These are phyloP conservation scores for Ochropleura leucogaster DNA, from an alignment of 2,888 invertebrate genomes.

Conservation along the genomic window DNA sequence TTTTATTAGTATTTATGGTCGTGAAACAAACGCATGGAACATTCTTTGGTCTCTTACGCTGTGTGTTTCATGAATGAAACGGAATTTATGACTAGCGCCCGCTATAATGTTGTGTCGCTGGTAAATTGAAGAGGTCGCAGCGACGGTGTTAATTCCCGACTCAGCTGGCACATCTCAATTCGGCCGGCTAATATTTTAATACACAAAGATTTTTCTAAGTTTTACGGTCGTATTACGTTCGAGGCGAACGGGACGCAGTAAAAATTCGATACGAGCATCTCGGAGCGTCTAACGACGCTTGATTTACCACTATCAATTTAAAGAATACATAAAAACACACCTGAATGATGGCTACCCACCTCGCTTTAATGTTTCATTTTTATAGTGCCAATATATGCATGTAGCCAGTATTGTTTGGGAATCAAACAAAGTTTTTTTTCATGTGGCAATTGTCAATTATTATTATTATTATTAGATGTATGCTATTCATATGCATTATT, in stretches of 20 bases:
- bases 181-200: constrained; percentile 75
- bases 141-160: constrained; percentile 57
- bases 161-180: constrained; percentile 72
- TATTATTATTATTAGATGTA: constrained; percentile 83
- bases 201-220: constrained; percentile 87
- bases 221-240: constrained; percentile 86
- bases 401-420: constrained; percentile 58
- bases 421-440: constrained; percentile 54
- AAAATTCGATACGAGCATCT: constrained; percentile 86
- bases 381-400: constrained; percentile 78
- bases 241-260: constrained; percentile 80
- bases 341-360: constrained; percentile 81
- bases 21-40: constrained; percentile 84
- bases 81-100: constrained; percentile 87
- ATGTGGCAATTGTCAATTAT: constrained; percentile 71
- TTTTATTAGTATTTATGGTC: constrained; percentile 90
- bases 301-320: constrained; percentile 88
- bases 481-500: constrained; percentile 85
- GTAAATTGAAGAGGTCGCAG: constrained; percentile 74
- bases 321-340: constrained; percentile 85
- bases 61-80: constrained; percentile 85
- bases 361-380: constrained; percentile 76
- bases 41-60: constrained; percentile 77
- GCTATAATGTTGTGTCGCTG: constrained; percentile 78
- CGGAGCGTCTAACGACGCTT: constrained; percentile 83